Evolutionary conservation across 2,888 invertebrate species (phyloP).

Genomic region (Melanotus villosus): DNA sequence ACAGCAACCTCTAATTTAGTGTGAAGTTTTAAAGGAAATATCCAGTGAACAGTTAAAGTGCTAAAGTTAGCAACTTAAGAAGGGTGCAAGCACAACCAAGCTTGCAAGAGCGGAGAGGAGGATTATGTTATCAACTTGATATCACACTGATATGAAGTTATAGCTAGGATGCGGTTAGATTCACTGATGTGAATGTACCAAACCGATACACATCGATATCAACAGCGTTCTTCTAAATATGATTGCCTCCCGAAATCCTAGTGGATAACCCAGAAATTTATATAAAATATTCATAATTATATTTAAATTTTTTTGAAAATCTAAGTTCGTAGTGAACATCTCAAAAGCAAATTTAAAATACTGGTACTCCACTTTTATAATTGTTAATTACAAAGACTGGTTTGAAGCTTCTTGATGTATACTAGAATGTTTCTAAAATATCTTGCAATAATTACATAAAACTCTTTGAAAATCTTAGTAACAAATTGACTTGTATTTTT

Average conservation of each 20-base stretch:
- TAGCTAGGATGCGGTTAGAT: constrained; percentile 65
- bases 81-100: constrained; percentile 47
- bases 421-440: too few relatives aligned
- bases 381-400: too few relatives aligned
- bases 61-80: constrained; percentile 46
- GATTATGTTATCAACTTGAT: constrained; percentile 63
- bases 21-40: constrained; percentile 18
- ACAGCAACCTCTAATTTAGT: not conserved
- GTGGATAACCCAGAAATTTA: constrained; percentile 26
- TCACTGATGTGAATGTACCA: constrained; percentile 63
- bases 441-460: too few relatives aligned
- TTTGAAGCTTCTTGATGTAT: too few relatives aligned
- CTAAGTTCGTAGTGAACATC: too few relatives aligned
- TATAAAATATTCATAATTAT: constrained; percentile 13
- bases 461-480: too few relatives aligned
- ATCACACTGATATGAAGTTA: constrained; percentile 66
- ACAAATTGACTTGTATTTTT: too few relatives aligned
- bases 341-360: too few relatives aligned
- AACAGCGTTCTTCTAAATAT: constrained; percentile 54
- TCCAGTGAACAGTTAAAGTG: constrained; percentile 40
- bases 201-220: constrained; percentile 57
- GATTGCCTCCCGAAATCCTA: constrained; percentile 50
- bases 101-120: constrained; percentile 47
- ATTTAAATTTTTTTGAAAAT: constrained; percentile 13
- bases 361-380: too few relatives aligned